phyloP scores from a whole-genome alignment of 2,113 vertebrate genomes.

The Strigops habroptila region DNA sequence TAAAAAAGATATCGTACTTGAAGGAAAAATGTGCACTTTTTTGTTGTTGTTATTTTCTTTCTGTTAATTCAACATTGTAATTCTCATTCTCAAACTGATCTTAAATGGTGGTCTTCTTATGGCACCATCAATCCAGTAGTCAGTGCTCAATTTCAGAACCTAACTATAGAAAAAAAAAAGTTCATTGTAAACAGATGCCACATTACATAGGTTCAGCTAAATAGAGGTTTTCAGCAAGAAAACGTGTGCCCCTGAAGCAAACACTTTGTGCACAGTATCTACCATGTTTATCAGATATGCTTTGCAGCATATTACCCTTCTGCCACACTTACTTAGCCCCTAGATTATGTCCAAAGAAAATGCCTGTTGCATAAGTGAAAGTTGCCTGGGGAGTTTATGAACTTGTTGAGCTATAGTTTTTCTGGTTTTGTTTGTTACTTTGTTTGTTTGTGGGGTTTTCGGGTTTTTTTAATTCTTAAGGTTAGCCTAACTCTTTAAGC shows the following conservation, averaged over 20 bases:
- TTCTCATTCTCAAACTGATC: neutral
- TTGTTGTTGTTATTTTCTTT: neutral
- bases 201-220: neutral
- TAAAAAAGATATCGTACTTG: neutral
- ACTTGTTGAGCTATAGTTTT: neutral
- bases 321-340: neutral
- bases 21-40: neutral
- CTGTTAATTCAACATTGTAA: neutral
- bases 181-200: neutral
- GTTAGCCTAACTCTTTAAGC: neutral
- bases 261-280: neutral
- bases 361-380: neutral
- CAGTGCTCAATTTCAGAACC: neutral
- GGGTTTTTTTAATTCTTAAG: neutral
- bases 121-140: neutral
- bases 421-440: neutral
- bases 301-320: neutral
- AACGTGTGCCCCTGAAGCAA: neutral
- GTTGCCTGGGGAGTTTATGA: neutral
- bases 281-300: neutral
- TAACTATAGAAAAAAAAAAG: neutral
- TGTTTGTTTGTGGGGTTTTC: neutral
- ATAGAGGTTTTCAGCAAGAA: neutral
- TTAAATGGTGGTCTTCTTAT: neutral
- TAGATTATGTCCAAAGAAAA: neutral